These are phyloP conservation scores for Coregonus ussuriensis DNA, from an alignment of 2,797 vertebrate genomes.

Conservation along the genomic window DNA sequence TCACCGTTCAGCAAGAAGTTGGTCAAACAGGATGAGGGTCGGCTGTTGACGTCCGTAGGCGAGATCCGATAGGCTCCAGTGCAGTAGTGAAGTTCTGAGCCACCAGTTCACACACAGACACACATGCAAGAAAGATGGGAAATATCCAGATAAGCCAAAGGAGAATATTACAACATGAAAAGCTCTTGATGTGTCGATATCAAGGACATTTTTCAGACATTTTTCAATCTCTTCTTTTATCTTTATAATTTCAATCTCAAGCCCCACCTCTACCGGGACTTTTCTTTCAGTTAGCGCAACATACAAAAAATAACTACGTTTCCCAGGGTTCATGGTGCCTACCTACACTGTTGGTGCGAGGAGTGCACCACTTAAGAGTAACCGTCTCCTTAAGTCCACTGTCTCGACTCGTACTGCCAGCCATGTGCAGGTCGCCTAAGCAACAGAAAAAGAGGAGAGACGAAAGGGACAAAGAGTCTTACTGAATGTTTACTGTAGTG, in stretches of 20 bases:
- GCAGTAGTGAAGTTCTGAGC: slow-evolving; percentile 94
- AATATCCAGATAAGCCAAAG: background rate
- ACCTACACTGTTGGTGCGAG: slow-evolving; percentile 89
- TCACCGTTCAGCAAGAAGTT: slow-evolving; percentile 98
- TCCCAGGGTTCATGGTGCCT: slow-evolving; percentile 16
- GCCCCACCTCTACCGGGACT: background rate
- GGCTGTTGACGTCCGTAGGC: slow-evolving; percentile 97
- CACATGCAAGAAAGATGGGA: background rate
- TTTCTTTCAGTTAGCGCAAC: background rate
- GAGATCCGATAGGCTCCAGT: slow-evolving; percentile 97
- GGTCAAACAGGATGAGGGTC: slow-evolving; percentile 96
- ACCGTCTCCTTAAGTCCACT: slow-evolving; percentile 92
- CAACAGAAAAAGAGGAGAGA: slow-evolving; percentile 18
- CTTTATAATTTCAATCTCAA: background rate
- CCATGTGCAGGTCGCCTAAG: slow-evolving; percentile 87
- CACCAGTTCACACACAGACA: slow-evolving; percentile 7
- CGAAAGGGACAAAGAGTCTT: background rate
- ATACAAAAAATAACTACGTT: background rate
- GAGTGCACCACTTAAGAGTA: slow-evolving; percentile 98
- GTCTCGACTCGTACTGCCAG: slow-evolving; percentile 85
- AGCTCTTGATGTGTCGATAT: background rate
- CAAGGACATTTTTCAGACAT: background rate
- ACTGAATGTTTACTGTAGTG: background rate
- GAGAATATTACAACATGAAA: background rate
- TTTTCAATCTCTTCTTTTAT: background rate